Evolutionary conservation across 2,888 invertebrate species (phyloP).

Genomic region (Syritta pipiens): DNA sequence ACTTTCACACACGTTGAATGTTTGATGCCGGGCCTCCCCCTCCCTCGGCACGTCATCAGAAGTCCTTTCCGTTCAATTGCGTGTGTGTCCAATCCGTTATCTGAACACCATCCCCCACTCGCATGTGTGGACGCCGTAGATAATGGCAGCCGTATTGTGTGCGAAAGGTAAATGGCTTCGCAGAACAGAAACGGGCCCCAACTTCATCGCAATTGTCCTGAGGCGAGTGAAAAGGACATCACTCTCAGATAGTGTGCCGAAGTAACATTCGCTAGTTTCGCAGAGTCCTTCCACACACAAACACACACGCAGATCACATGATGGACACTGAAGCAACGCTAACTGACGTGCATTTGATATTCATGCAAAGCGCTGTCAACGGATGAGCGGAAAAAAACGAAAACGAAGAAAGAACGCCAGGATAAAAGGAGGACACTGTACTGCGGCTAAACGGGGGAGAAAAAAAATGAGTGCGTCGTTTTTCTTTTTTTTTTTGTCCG

Average conservation of each 20-base stretch:
- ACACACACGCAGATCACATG: constrained; percentile 36
- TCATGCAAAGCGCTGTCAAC: constrained; percentile 34
- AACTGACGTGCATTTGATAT: constrained; percentile 49
- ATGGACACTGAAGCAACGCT: constrained; percentile 31
- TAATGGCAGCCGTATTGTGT: constrained; percentile 19
- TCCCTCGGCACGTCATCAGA: not conserved
- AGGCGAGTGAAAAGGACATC: constrained; percentile 1
- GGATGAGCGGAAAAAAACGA: constrained; percentile 5
- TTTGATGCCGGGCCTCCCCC: not conserved
- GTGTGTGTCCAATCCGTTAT: constrained; percentile 49
- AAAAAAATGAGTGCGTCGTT: constrained; percentile 43
- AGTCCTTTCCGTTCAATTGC: constrained; percentile 35
- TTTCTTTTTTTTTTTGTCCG: constrained; percentile 14
- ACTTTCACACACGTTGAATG: not conserved
- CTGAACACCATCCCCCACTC: constrained; percentile 7
- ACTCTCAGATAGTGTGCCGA: constrained; percentile 26
- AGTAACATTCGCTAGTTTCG: constrained; percentile 39
- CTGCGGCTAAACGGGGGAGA: not conserved
- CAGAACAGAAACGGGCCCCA: constrained; percentile 26
- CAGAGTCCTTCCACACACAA: constrained; percentile 16
- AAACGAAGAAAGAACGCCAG: constrained; percentile 5
- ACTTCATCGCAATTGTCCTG: constrained; percentile 10
- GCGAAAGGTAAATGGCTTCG: constrained; percentile 43
- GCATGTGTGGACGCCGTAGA: constrained; percentile 46
- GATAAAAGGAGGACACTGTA: constrained; percentile 25